phyloP scores from a whole-genome alignment of 2,113 vertebrate genomes.

The Festucalex cinctus region DNA sequence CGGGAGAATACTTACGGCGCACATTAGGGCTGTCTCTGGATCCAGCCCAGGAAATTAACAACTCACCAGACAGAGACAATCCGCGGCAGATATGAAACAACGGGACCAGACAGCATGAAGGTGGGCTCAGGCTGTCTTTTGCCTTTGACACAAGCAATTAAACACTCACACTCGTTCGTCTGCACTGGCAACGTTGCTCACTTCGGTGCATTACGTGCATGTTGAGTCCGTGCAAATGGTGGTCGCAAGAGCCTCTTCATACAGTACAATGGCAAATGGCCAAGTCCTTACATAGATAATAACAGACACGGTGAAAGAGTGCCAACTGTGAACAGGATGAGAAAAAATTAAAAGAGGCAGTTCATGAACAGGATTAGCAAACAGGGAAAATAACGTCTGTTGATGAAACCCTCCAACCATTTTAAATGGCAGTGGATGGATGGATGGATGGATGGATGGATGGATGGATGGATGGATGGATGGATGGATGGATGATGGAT shows the following conservation, averaged over 20 bases:
- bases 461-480: too few relatives aligned
- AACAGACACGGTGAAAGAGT: neutral
- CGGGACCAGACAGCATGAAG: constrained; percentile 59
- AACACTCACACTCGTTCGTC: constrained; percentile 41
- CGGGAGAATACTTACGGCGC: constrained; percentile 66
- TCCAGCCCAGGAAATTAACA: constrained; percentile 72
- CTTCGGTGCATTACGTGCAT: constrained; percentile 20
- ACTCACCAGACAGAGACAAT: constrained; percentile 67
- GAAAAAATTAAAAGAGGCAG: neutral
- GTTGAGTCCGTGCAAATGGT: constrained; percentile 10
- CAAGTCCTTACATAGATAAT: constrained; percentile 6
- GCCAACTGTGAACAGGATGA: neutral
- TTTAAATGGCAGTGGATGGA: too few relatives aligned
- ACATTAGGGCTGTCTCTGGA: constrained; percentile 70
- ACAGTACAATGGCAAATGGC: neutral
- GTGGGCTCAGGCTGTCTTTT: constrained; percentile 48
- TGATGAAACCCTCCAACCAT: neutral
- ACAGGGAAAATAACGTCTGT: neutral
- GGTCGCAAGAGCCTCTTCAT: constrained; percentile 14
- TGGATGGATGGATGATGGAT: too few relatives aligned
- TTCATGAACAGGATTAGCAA: neutral
- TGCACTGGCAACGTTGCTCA: constrained; percentile 39
- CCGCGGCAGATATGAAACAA: constrained; percentile 63
- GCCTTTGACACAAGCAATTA: constrained; percentile 73
- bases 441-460: too few relatives aligned